Conservation (phyloP, 2,113 vertebrate genomes). For the Rhynchomys soricoides region DNA sequence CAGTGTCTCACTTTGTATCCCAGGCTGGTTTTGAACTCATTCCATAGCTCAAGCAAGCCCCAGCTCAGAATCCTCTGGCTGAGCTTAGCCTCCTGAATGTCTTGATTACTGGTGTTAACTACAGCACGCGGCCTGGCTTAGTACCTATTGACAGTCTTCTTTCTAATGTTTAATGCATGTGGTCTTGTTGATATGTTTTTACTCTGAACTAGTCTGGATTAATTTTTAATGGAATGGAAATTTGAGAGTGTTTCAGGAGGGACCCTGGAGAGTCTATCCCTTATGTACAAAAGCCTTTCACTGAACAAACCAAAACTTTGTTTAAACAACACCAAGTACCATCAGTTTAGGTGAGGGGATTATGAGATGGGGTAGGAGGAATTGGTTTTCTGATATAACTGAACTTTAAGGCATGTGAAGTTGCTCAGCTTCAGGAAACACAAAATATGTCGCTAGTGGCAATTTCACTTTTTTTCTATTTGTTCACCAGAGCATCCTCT, state of each 20-base stretch:
- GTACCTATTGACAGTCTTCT: slow-evolving; percentile 15
- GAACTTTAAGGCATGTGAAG: not conserved
- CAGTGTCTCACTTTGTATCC: not conserved
- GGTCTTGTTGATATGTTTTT: slow-evolving; percentile 46
- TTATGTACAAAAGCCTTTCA: slow-evolving; percentile 57
- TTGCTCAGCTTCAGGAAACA: not conserved
- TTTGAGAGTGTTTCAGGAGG: not conserved
- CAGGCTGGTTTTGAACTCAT: not conserved
- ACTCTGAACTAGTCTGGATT: slow-evolving; percentile 22
- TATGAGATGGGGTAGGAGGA: not conserved
- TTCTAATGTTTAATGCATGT: slow-evolving; percentile 14
- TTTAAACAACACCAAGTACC: not conserved
- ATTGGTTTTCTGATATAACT: not conserved
- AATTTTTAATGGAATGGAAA: slow-evolving; percentile 25
- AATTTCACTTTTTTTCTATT: slow-evolving; percentile 14
- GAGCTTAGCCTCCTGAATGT: not conserved
- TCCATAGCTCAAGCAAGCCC: not conserved
- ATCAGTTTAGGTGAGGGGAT: not conserved
- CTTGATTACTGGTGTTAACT: not conserved
- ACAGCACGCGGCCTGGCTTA: not conserved
- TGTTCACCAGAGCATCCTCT: not conserved
- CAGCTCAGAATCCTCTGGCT: not conserved
- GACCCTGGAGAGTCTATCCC: slow-evolving; percentile 28
- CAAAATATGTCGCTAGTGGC: not conserved
- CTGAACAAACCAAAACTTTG: slow-evolving; percentile 51